Base-by-base conservation (phyloP, 2,888 invertebrate species). In the Scaptomyza parva region DNA sequence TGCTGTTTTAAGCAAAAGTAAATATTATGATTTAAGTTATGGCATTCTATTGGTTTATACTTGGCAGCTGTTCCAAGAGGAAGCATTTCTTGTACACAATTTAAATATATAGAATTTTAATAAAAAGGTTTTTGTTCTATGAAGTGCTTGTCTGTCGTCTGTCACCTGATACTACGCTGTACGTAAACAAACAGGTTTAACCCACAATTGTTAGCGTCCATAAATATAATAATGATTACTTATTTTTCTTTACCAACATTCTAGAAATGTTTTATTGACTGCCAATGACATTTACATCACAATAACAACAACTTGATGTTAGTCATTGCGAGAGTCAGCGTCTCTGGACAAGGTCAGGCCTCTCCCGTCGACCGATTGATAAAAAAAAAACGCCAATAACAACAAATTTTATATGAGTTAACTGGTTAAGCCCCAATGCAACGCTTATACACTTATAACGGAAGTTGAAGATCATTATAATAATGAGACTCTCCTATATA, bases 231-330 rank as follows among this genome's bases (percentile, higher is more conserved):
- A 30, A 76, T n/a, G n/a, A n/a, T n/a, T n/a, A n/a, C n/a, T n/a
- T n/a, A n/a, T n/a, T n/a, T 64, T 73, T 59, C 60, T 58, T 60
- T 52, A 51, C 60, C 65, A 47, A 41, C 37, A 54, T 58, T 66
- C 55, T 77, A 63, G 60, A 71, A 75, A 60, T 67, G 61, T 63
- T 70, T 74, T 62, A 64, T 65, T 61, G 44, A 41, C 59, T 62
- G 50, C 39, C 76, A 77, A 54, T 76, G 67, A 76, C 76, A 74
- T 61, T 76, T 77, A 70, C 51, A 70, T 74, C 48, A 24, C 40
- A 53, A 40, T 50, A 60, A 55, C 20, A 74, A 63, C 20, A 67
- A 47, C 26, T n/a, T n/a, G n/a, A 60, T 48, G 17, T 76, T 76
- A 76, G 70, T 76, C 76, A 74, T 24, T 37, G 20, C 41, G 17